Evolutionary conservation across 1,140 invertebrate genomes (phyloP).

Genomic region (Brachystomella parvula): DNA sequence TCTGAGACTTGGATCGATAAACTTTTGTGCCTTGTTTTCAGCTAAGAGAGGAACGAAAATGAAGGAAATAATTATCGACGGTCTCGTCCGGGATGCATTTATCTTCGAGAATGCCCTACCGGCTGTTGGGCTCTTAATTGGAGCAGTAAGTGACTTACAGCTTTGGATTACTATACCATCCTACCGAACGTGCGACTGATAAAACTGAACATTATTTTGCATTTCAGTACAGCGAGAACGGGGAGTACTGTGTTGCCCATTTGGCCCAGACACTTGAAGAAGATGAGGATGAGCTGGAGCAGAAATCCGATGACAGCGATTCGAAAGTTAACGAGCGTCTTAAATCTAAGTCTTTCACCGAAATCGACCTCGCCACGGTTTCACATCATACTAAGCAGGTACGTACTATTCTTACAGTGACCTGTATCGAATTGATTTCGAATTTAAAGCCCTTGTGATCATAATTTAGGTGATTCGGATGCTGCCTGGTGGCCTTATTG

Average conservation of each 20-base stretch:
- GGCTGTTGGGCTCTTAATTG: slow-evolving; percentile 31
- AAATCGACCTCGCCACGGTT: slow-evolving; percentile 36
- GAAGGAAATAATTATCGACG: slow-evolving; percentile 27
- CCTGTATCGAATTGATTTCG: slow-evolving; percentile 3
- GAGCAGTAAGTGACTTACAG: slow-evolving; percentile 22
- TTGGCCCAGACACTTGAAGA: slow-evolving; percentile 35
- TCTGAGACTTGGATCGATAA: not conserved
- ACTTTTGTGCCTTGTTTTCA: not conserved
- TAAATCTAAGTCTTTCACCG: slow-evolving; percentile 7
- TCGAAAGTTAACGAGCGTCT: not conserved
- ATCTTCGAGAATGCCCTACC: slow-evolving; percentile 11
- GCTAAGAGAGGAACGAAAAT: slow-evolving; percentile 20
- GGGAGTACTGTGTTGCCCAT: slow-evolving; percentile 25
- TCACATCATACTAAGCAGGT: slow-evolving; percentile 45
- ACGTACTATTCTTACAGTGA: not conserved
- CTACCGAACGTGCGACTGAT: not conserved
- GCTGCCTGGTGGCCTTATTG: slow-evolving; percentile 70
- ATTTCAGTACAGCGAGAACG: slow-evolving; percentile 25
- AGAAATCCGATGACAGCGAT: not conserved
- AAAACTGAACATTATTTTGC: not conserved
- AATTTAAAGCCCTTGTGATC: slow-evolving; percentile 13
- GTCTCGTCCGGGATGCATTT: slow-evolving; percentile 23
- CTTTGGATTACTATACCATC: not conserved
- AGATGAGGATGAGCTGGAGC: slow-evolving; percentile 36
- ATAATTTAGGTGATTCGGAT: slow-evolving; percentile 60